A percentile compares a stretch with the other conserved stretches of the same genome.
phyloP scores from a whole-genome alignment of 1,140 invertebrate species.

The Sinella curviseta region DNA sequence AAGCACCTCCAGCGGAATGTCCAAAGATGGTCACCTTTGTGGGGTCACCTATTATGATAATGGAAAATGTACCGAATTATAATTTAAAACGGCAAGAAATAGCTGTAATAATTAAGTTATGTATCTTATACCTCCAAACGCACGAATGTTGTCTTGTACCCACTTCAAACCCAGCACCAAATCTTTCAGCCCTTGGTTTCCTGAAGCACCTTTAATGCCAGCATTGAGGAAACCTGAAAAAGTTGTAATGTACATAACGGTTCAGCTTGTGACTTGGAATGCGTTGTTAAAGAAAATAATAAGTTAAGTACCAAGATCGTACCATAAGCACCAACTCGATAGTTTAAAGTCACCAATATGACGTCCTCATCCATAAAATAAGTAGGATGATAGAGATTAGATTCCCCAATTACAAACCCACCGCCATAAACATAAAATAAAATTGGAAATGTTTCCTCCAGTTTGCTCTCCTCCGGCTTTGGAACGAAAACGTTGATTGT shows the following conservation, averaged over 20 bases:
- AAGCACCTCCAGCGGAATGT: not conserved
- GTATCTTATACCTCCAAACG: too few relatives aligned
- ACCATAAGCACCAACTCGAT: slow-evolving; percentile 24
- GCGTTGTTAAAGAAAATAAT: not conserved
- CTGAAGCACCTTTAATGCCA: slow-evolving; percentile 19
- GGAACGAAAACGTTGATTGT: slow-evolving; percentile 60
- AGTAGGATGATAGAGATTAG: not conserved
- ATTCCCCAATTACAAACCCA: slow-evolving; percentile 12
- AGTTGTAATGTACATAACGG: not conserved
- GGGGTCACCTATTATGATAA: not conserved
- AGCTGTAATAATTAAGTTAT: not conserved
- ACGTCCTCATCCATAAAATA: slow-evolving; percentile 35
- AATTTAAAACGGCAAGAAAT: too few relatives aligned
- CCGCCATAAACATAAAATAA: slow-evolving; percentile 29
- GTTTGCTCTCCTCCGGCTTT: not conserved
- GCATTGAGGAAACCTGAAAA: slow-evolving; percentile 32
- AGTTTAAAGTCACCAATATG: slow-evolving; percentile 30
- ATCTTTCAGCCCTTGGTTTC: slow-evolving; percentile 34
- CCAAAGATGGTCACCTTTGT: not conserved
- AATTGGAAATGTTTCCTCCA: slow-evolving; percentile 12
- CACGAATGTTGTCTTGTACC: not conserved
- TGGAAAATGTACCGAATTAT: too few relatives aligned
- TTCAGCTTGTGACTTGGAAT: not conserved
- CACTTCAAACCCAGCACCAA: slow-evolving; percentile 16
- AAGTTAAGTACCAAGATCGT: not conserved